Base-by-base conservation (phyloP, 1,140 invertebrate species). In the Scylla paramamosain region DNA sequence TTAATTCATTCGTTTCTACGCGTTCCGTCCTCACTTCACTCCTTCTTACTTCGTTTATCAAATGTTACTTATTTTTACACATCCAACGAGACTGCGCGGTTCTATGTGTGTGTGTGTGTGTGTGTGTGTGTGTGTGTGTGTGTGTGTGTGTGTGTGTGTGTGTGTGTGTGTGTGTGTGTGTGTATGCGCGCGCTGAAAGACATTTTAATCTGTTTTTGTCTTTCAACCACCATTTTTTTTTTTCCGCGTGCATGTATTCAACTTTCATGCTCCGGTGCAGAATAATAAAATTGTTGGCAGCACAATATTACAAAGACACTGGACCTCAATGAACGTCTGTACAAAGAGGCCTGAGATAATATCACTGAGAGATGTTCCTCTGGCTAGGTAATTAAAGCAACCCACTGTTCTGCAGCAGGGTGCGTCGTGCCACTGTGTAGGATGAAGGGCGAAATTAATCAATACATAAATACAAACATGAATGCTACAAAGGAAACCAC, bases 61-160 rank as follows among this genome's bases (percentile, higher is more conserved):
- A 77, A 77, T n/a, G 8, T 14, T 59, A 20, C 16, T 20, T 12
- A 84, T 32, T 12, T 32, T 12, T 25, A 8, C 83, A 4, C 25
- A 84, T 10, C 1, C 83, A 84, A 20, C 1, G 10, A 2, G 83
- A 16, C n/a, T 28, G 83, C 25, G 83, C 3, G 83, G 8, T 25
- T 25, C 7, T 83, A 20, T 83, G 82, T 83, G 82, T 83, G 82
- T 48, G 46, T 48, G 46, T 48, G 46, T 48, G 46, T 48, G 46
- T 48, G 46, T 48, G 12, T 4, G 46, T 48, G 46, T 48, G 46
- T 48, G 46, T 84, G 20, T 6, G 82, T 84, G 82, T 84, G 82
- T 84, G 82, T 25, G 82, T 84, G 82, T 20, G 82, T 84, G 82
- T 86, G 83, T 86, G 4, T 86, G 83, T 86, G 4, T 86, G 83